Evolutionary conservation across 2,113 vertebrate species (phyloP), one percentile per base, ranked within the genome.

Genomic region (Tachycineta bicolor): DNA sequence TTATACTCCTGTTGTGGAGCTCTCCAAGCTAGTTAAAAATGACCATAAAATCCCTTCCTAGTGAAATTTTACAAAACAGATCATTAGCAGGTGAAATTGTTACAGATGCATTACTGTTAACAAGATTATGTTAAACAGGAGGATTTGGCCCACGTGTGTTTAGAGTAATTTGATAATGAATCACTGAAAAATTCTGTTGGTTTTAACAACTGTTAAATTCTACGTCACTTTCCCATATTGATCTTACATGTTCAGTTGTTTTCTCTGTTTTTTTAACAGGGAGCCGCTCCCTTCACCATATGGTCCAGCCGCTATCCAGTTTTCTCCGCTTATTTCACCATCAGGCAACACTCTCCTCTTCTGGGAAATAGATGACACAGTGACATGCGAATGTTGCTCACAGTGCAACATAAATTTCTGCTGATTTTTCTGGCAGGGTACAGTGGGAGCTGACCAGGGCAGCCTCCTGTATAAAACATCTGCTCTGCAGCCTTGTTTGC

Each of bases 341-440:
- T 74, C 93, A 74, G 31, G 60, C 94, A 96, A 90, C 87, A 94
- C 75, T 90, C 63, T 84, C 49, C 41, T 67, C 68, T 88, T 91
- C 76, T 63, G 87, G 92, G 93, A 97, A 88, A 52, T 85, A 83
- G 60, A 93, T 68, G 85, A 94, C 95, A 96, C 34, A n/a, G 93
- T 91, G 87, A 93, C 85, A 88, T 64, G 92, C 29, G 8, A 93
- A 90, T 77, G 71, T 46, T 90, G 80, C 78, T 96, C 87, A 82
- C 80, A 92, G 84, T 0, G 2, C 69, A 86, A 89, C 81, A 89
- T 4, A 14, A 93, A 78, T 94, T 97, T 97, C 89, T 95, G 95
- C 91, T 96, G 93, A 95, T 92, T 97, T 95, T 89, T 88, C 92
- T 96, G 91, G 95, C 95, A 96, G 67, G 49, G 20, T 59, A 76